Evolutionary conservation across 2,113 vertebrate genomes (phyloP).

Genomic region (Oostethus manadensis): DNA sequence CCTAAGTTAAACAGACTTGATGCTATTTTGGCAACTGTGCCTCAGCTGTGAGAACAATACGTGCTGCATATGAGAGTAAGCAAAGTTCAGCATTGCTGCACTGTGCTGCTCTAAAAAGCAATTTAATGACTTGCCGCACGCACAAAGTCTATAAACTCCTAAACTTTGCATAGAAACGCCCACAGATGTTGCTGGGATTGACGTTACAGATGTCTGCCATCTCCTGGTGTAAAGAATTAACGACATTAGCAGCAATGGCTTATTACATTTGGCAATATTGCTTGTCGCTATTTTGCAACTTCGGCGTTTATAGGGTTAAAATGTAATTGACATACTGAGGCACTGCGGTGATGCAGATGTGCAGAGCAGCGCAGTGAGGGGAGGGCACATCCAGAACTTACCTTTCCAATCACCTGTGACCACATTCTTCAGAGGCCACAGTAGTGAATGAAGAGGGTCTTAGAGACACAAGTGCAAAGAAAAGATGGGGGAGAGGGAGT

Average conservation of each 20-base stretch:
- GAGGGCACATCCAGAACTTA: slow-evolving; percentile 51
- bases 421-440: slow-evolving; percentile 69
- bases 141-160: no score
- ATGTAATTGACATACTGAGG: background rate
- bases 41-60: slow-evolving; percentile 12
- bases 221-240: no score
- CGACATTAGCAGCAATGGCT: no score
- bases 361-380: slow-evolving; percentile 23
- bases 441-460: slow-evolving; percentile 62
- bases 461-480: slow-evolving; percentile 56
- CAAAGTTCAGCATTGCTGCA: slow-evolving; percentile 36
- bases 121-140: slow-evolving; percentile 14
- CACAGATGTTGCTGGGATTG: no score
- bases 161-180: no score
- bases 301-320: no score
- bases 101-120: slow-evolving; percentile 18
- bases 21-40: slow-evolving; percentile 10
- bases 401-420: slow-evolving; percentile 62
- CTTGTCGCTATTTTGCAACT: no score
- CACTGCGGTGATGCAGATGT: slow-evolving; percentile 39
- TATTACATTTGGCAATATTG: no score
- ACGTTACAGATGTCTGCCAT: no score
- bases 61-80: slow-evolving; percentile 37
- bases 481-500: slow-evolving; percentile 27
- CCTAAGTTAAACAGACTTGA: no score